Evolutionary conservation across 2,797 vertebrate species (phyloP).

Genomic region (Toxotes lorentzi): DNA sequence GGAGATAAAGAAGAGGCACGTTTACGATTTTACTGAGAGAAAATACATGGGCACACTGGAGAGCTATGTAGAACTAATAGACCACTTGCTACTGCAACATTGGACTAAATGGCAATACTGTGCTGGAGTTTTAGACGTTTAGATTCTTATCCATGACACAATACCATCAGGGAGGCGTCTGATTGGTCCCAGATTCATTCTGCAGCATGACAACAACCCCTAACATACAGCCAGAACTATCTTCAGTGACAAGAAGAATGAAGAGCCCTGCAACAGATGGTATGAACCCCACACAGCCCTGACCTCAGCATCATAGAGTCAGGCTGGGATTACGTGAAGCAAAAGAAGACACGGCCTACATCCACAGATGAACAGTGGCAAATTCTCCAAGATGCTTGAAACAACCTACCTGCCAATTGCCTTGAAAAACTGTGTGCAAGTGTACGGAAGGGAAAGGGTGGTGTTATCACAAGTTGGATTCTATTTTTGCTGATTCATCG

Average conservation of each 20-base stretch:
- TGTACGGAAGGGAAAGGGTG: constrained; percentile 4
- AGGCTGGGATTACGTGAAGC: not conserved
- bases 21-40: no score
- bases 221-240: not conserved
- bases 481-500: not conserved
- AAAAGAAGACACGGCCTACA: not conserved
- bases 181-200: not conserved
- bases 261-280: not conserved
- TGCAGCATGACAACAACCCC: not conserved
- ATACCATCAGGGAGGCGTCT: not conserved
- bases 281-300: not conserved
- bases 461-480: constrained; percentile 2
- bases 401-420: constrained; percentile 10
- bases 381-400: constrained; percentile 1
- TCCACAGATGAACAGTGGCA: not conserved
- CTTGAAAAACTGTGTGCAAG: constrained; percentile 16
- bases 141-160: not conserved
- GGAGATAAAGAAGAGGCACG: no score
- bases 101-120: not conserved
- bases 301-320: not conserved
- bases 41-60: no score
- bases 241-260: not conserved
- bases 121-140: not conserved
- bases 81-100: no score
- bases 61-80: no score